Evolutionary conservation across 2,113 vertebrate genomes (phyloP), one percentile per base, ranked within the genome.

Genomic region (Oenanthe melanoleuca): DNA sequence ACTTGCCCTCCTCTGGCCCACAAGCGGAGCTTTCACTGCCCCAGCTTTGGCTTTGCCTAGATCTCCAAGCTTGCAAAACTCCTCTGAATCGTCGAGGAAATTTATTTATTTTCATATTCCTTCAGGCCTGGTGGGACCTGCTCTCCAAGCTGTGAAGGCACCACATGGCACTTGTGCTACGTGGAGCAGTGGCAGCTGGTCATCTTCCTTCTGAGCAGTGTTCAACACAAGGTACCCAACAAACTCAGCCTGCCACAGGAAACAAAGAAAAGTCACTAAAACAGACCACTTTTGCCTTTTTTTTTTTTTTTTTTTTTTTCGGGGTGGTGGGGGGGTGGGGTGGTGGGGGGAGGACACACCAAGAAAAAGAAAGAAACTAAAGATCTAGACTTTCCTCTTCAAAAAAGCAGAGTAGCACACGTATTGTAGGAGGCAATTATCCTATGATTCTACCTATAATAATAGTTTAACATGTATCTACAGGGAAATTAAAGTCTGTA

Each of bases 301-400:
- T 13, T 5, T 11, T 13, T 5, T 44, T 15, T n/a, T 34, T 34
- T 23, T 11, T 18, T 5, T 20, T 49, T 14, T 77, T 50, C 67
- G n/a, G n/a, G n/a, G n/a, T 1, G 1, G 6, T 45, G 4, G 19
- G 45, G 3, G 22, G 13, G 49, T 7, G 13, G 6, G 23, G 0
- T 0, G 44, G 18, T 20, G 8, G 8, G 5, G 1, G 8, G 2
- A 5, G 2, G 20, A 74, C 6, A 10, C 7, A 9, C 52, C 16
- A 71, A 60, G 12, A 25, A 65, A 61, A 47, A 42, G 1, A 60
- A 80, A 75, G 26, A 83, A 9, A 8, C 24, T 56, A 45, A 81
- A 88, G 10, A 11, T 33, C 12, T 26, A 29, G 17, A 55, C 0
- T 10, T 57, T 88, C 14, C 12, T 52, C 16, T 59, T 80, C 3